Evolutionary conservation across 2,888 invertebrate genomes (phyloP).

Genomic region (Ceriagrion tenellum): DNA sequence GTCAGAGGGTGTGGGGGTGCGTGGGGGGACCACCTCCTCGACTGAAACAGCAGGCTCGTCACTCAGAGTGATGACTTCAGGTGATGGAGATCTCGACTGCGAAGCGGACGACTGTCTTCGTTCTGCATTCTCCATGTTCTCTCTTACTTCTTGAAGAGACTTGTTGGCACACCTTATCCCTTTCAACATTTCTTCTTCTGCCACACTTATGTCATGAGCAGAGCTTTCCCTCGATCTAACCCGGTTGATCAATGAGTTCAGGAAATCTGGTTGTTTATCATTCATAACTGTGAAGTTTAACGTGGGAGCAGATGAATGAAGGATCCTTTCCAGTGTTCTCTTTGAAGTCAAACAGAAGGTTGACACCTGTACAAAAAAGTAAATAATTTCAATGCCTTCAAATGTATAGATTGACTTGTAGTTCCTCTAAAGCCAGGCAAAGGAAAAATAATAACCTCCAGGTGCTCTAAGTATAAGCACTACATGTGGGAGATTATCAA

Average conservation of each 20-base stretch:
- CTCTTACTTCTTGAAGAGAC: not conserved
- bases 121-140: not conserved
- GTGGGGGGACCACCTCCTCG: not conserved
- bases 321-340: constrained; percentile 20
- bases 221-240: not conserved
- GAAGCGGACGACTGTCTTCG: not conserved
- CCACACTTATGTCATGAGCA: not conserved
- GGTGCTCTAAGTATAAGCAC: no score
- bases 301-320: constrained; percentile 18
- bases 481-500: no score
- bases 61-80: constrained; percentile 13
- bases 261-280: constrained; percentile 16
- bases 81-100: not conserved
- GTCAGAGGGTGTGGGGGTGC: no score
- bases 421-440: no score
- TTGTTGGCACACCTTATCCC: not conserved
- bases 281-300: constrained; percentile 13
- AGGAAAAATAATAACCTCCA: no score
- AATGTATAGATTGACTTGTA: no score
- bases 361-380: not conserved
- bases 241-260: not conserved
- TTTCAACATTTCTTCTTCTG: not conserved
- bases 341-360: constrained; percentile 22
- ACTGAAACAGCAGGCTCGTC: not conserved
- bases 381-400: no score